These are phyloP conservation scores for Drosophila nebulosa DNA, from an alignment of 1,140 invertebrate species.

Conservation along the genomic window DNA sequence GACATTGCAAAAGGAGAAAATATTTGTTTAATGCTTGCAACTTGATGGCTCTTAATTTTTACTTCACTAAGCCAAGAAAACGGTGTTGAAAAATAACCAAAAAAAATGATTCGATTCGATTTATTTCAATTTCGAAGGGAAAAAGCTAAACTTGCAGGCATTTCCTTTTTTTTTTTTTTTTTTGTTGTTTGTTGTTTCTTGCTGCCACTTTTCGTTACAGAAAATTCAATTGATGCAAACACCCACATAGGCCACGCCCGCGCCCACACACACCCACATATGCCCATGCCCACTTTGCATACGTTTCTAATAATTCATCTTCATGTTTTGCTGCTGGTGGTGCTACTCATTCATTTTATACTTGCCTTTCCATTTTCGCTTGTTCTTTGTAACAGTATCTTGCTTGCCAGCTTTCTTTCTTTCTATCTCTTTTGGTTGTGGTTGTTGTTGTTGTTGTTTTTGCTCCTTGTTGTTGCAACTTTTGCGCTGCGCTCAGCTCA, in stretches of 20 bases:
- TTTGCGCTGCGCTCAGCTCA: constrained; percentile 47
- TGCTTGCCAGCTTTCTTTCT: background rate
- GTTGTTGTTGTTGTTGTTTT: constrained; percentile 11
- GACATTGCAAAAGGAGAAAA: no score
- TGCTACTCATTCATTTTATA: constrained; percentile 4
- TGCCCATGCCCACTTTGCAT: constrained; percentile 68
- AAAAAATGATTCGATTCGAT: background rate
- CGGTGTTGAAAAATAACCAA: no score
- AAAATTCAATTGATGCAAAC: background rate
- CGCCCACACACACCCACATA: constrained; percentile 9
- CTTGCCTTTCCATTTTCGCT: background rate
- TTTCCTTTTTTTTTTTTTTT: no score
- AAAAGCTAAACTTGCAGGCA: background rate
- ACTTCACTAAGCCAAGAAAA: no score
- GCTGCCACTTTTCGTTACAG: background rate
- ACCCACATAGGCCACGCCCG: background rate
- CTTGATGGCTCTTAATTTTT: no score
- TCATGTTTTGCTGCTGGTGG: constrained; percentile 41
- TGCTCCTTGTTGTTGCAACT: constrained; percentile 53
- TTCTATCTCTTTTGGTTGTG: constrained; percentile 23
- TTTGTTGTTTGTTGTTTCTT: background rate
- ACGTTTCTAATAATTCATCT: constrained; percentile 72
- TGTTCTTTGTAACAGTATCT: background rate
- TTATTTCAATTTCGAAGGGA: background rate
- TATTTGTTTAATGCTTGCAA: no score